Percentiles rank a stretch among this genome's conserved stretches.
These are phyloP conservation scores for Ectobius pallidus DNA, from an alignment of 2,888 invertebrate genomes.

Conservation along the genomic window DNA sequence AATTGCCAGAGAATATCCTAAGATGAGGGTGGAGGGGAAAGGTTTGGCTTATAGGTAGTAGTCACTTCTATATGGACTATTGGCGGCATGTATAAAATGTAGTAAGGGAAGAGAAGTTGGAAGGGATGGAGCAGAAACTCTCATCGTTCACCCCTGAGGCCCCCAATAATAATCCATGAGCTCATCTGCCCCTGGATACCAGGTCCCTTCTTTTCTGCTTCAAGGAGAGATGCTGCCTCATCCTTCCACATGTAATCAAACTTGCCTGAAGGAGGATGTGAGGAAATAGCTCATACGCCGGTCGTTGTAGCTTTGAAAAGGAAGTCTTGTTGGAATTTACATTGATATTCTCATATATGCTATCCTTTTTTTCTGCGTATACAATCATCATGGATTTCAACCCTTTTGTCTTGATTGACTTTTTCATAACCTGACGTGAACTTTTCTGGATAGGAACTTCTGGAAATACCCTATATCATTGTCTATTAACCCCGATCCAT, in stretches of 20 bases:
- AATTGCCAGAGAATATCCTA: too few species aligned
- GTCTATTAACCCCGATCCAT: too few species aligned
- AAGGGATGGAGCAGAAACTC: too few species aligned
- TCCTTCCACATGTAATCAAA: not conserved
- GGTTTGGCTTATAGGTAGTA: too few species aligned
- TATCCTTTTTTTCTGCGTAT: too few species aligned
- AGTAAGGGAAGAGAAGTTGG: not conserved
- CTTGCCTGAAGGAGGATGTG: not conserved
- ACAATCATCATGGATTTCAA: too few species aligned
- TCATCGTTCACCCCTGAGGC: not conserved
- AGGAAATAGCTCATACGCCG: not conserved
- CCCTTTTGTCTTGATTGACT: too few species aligned
- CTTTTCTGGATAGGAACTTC: too few species aligned
- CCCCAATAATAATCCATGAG: not conserved
- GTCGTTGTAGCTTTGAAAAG: not conserved
- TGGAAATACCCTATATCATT: too few species aligned
- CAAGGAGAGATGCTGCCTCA: not conserved
- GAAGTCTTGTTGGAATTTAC: not conserved
- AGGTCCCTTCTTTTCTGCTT: not conserved
- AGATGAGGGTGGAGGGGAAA: too few species aligned
- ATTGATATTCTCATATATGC: not conserved
- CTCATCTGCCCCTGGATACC: conserved; percentile 2
- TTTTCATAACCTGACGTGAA: too few species aligned
- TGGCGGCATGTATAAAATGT: not conserved
- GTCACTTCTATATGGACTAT: not conserved